Evolutionary conservation across 2,888 invertebrate genomes (phyloP), one percentile per base, ranked within the genome.

Genomic region (Emesis russula): DNA sequence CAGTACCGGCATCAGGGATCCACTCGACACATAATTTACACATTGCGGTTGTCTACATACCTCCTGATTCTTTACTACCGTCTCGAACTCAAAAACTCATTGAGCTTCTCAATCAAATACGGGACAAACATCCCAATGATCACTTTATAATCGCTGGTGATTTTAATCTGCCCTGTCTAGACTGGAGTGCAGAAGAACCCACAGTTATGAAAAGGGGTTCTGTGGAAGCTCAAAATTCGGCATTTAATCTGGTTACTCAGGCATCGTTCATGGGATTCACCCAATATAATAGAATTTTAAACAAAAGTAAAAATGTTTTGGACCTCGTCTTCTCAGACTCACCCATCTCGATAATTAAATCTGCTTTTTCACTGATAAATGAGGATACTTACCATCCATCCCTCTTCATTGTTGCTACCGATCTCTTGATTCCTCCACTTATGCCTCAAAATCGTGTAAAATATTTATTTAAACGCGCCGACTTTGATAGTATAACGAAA

Each of bases 91-190:
- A 58, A 58, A 5, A n/a, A 18, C n/a, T 58, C 18, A 18, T 58
- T 18, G 58, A 58, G 7, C n/a, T 58, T n/a, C 1, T 83, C 36
- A 11, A 48, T 48, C 70, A 41, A 18, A 33, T 83, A 71, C 38
- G 68, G 6, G 18, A 71, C 31, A 58, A 36, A 9, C 41, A 86
- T 18, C 83, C 80, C 33, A 68, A 81, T 38, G 89, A 91, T 41
- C 9, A 58, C n/a, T 68, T 87, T 13, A 36, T 91, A 9, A 6
- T 91, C 11, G 83, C 73, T 11, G 91, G 91, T 11, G 89, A 91
- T 44, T 87, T 89, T 68, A 91, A 91, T 48, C 25, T 91, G 5
- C 83, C 86, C 0, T 85, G 82, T 71, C 58, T 89, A 7, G 58
- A 84, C 3, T 91, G 91, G 91, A 73, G 15, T 9, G 7, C 78